Base-by-base conservation (phyloP, 2,113 vertebrate genomes). In the Megaleporinus macrocephalus region DNA sequence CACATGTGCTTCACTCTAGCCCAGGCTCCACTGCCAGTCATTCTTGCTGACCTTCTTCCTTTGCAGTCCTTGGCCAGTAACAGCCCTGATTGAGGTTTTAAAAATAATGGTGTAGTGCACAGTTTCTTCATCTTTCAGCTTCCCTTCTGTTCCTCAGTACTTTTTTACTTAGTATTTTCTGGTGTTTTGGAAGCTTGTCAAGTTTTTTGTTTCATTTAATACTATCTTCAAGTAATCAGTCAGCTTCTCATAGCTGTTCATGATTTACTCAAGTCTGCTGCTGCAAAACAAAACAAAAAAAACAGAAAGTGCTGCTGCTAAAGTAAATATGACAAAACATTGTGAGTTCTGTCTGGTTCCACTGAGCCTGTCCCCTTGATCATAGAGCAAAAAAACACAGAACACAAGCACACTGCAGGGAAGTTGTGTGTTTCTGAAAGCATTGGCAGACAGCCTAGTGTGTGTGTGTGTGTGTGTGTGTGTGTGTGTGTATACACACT, bases 271-370 rank as follows among this genome's bases (percentile, higher is more conserved):
- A 70, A 70, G 29, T 78, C 29, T 36, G 49, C 30, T 78, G 66
- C n/a, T n/a, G n/a, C n/a, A n/a, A n/a, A n/a, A n/a, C n/a, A n/a
- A n/a, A n/a, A n/a, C n/a, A n/a, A 44, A 4, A 78, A 53, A 78
- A 68, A 51, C 0, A 47, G 18, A 57, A 12, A 65, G 65, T 55
- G 26, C 1, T 33, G 30, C 20, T 3, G 11, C 33, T 44, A 24
- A 70, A 41, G 36, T 78, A 62, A 78, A 68, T 78, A 68, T 36
- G 76, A 26, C 47, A 69, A 69, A 78, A 44, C 44, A 70, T 70
- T 44, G 66, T 44, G 36, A 12, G 20, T 41, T 41, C 22, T 44
- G 24, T 20, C 22, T 70, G 66, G 20, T 44, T 70, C 41, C 36
- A 70, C 66, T 44, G 36, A 11, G 30, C 65, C 12, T 69, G 11